A percentile compares a stretch with the other conserved stretches of the same genome.
phyloP scores from a whole-genome alignment of 2,888 invertebrate genomes.

The Philopedon plagiatum region DNA sequence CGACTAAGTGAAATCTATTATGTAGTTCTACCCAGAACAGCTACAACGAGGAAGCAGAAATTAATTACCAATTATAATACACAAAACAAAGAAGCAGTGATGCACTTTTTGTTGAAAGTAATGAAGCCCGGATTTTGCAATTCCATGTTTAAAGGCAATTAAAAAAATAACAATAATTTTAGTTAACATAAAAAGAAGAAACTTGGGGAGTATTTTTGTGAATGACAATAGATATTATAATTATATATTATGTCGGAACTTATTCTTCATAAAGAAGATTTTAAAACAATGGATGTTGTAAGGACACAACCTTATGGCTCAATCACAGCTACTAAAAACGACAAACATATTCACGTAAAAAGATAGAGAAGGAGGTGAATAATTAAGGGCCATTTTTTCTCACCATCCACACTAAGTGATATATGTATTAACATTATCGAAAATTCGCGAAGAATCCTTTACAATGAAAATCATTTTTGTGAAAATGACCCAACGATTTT shows the following conservation, averaged over 20 bases:
- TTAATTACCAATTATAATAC: constrained; percentile 26
- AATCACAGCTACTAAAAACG: too few relatives aligned
- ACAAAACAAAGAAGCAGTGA: constrained; percentile 20
- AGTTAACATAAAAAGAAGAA: neutral
- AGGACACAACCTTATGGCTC: neutral
- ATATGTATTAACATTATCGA: too few relatives aligned
- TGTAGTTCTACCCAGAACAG: constrained; percentile 2
- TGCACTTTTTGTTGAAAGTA: constrained; percentile 24
- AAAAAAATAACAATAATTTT: neutral
- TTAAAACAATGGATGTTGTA: constrained; percentile 1
- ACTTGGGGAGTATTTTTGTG: neutral
- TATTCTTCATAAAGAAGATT: neutral
- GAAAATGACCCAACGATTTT: too few relatives aligned
- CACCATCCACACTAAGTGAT: too few relatives aligned
- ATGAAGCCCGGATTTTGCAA: constrained; percentile 10
- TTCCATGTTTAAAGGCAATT: constrained; percentile 2
- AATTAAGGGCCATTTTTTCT: too few relatives aligned
- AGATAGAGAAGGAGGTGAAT: too few relatives aligned
- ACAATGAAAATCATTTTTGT: too few relatives aligned
- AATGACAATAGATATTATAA: neutral
- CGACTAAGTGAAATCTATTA: constrained; percentile 31
- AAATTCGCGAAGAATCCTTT: too few relatives aligned
- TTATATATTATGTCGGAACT: neutral
- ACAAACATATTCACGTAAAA: too few relatives aligned
- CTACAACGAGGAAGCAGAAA: constrained; percentile 23